Evolutionary conservation across 2,797 vertebrate species (phyloP).

Genomic region (Miichthys miiuy): DNA sequence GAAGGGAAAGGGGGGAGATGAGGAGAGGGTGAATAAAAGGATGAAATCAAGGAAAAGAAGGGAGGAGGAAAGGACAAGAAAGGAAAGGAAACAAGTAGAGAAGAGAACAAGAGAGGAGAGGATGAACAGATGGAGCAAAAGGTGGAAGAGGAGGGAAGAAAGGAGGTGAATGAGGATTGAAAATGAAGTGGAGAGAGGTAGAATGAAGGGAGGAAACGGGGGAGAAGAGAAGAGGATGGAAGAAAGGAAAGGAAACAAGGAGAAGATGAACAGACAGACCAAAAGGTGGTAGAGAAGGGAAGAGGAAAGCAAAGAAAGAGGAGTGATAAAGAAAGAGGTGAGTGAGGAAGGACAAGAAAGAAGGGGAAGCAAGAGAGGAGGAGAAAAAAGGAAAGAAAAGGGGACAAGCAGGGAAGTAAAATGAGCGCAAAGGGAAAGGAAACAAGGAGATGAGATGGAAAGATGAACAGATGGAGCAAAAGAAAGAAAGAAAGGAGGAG

Average conservation of each 20-base stretch:
- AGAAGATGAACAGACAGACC: neutral
- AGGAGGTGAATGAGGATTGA: neutral
- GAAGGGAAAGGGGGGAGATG: neutral
- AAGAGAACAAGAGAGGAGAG: neutral
- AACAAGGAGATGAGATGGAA: neutral
- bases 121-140: neutral
- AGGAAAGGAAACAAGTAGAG: no score
- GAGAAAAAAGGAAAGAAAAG: no score
- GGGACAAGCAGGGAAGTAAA: neutral
- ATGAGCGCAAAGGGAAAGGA: neutral
- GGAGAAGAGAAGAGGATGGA: neutral
- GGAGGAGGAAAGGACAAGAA: neutral
- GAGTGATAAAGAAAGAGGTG: no score
- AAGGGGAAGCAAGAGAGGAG: no score
- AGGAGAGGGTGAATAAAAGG: no score
- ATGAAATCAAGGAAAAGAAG: neutral
- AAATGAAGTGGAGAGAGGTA: neutral
- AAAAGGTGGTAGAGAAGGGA: neutral
- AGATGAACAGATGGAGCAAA: no score
- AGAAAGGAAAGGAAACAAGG: neutral
- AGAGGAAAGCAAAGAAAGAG: neutral
- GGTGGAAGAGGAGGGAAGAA: neutral
- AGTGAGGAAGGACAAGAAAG: no score
- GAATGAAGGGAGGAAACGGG: neutral
- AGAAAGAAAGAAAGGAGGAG: neutral